A percentile compares a stretch with the other conserved stretches of the same genome.
phyloP scores from a whole-genome alignment of 2,797 vertebrate species.

The Leptoclinus maculatus region DNA sequence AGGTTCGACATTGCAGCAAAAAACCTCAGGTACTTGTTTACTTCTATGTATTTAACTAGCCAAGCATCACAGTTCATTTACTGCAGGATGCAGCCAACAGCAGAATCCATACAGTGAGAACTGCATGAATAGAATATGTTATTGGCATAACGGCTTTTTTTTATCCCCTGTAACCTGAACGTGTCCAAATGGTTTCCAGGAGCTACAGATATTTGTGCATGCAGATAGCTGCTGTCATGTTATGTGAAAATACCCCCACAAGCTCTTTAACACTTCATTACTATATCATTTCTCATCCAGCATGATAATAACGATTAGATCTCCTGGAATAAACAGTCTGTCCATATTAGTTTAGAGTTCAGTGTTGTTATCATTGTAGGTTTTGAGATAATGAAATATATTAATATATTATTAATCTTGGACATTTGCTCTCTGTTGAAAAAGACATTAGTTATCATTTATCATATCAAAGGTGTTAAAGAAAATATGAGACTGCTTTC shows the following conservation, averaged over 20 bases:
- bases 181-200: conserved; percentile 6
- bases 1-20: conserved; percentile 17
- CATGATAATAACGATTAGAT: conserved; percentile 15
- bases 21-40: conserved; percentile 39
- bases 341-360: conserved; percentile 25
- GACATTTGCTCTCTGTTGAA: conserved; percentile 48
- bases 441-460: conserved; percentile 23
- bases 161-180: conserved; percentile 7
- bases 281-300: conserved; percentile 3
- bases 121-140: conserved; percentile 24
- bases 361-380: conserved; percentile 28
- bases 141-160: conserved; percentile 1
- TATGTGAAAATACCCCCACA: conserved; percentile 27
- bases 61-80: conserved; percentile 37
- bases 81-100: conserved; percentile 26
- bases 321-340: conserved; percentile 18
- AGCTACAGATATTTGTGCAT: conserved; percentile 19
- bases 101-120: conserved; percentile 32
- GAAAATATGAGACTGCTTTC: conserved; percentile 6
- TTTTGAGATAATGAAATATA: conserved; percentile 48
- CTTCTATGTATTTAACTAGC: conserved; percentile 48
- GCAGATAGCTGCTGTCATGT: conserved; percentile 27
- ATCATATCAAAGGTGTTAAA: conserved; percentile 29
- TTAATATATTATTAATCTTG: conserved; percentile 45
- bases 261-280: conserved; percentile 16